Percentiles rank a stretch among this genome's conserved stretches.
These are phyloP conservation scores for Trisateles emortualis DNA, from an alignment of 2,888 invertebrate species.

Conservation along the genomic window DNA sequence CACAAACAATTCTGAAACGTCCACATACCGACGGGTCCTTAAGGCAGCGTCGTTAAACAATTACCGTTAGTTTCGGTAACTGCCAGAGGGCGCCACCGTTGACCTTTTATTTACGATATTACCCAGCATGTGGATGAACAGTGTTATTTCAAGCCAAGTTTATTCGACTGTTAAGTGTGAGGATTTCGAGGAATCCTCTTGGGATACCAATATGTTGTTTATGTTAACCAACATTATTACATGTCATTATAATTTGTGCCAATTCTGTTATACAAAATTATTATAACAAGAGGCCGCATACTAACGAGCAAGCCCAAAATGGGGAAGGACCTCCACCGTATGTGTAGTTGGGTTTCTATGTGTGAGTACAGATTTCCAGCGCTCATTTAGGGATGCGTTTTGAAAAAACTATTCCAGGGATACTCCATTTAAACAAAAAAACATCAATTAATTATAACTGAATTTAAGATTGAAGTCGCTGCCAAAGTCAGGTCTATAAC, in stretches of 20 bases:
- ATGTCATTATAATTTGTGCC: not conserved
- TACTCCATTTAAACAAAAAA: too few relatives aligned
- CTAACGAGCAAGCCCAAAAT: too few relatives aligned
- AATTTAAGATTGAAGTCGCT: too few relatives aligned
- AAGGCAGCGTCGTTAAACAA: conserved; percentile 53
- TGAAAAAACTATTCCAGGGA: too few relatives aligned
- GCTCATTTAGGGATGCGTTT: too few relatives aligned
- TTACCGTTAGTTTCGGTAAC: conserved; percentile 54
- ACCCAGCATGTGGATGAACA: conserved; percentile 47
- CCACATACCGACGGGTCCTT: conserved; percentile 41
- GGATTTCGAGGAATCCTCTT: conserved; percentile 13
- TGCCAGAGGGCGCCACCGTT: conserved; percentile 43
- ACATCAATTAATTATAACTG: too few relatives aligned
- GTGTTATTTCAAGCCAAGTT: conserved; percentile 42
- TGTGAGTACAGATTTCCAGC: too few relatives aligned
- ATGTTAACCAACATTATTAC: not conserved
- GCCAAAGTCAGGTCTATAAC: too few relatives aligned
- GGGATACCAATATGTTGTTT: not conserved
- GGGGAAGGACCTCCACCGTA: too few relatives aligned
- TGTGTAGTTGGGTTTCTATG: too few relatives aligned
- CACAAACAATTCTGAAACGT: not conserved
- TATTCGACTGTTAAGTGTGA: conserved; percentile 43
- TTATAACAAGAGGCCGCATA: too few relatives aligned
- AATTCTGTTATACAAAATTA: not conserved
- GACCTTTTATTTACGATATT: conserved; percentile 51